Evolutionary conservation across 2,113 vertebrate species (phyloP).

Genomic region (Acrocephalus kingi): DNA sequence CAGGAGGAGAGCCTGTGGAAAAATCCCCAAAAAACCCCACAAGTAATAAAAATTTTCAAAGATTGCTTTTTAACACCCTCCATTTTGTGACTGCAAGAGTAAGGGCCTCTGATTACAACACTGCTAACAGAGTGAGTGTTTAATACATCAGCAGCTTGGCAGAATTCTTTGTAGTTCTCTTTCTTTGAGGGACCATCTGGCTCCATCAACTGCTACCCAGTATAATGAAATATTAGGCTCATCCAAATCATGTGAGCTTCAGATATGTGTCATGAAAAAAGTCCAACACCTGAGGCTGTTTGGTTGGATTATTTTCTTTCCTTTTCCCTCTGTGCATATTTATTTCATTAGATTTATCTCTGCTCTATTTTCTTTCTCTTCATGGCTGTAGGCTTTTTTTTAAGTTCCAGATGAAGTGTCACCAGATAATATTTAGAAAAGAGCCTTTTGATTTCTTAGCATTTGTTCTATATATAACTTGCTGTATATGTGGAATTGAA

Average conservation of each 20-base stretch:
- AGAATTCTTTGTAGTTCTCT: not conserved
- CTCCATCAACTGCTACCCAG: not conserved
- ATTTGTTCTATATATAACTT: constrained; percentile 22
- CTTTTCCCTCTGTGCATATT: constrained; percentile 1
- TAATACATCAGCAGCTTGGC: constrained; percentile 45
- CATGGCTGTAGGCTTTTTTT: not conserved
- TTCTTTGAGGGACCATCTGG: constrained; percentile 44
- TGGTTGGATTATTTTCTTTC: not conserved
- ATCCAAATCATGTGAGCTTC: constrained; percentile 47
- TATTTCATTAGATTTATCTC: constrained; percentile 14
- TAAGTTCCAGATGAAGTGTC: constrained; percentile 14
- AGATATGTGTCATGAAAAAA: constrained; percentile 14
- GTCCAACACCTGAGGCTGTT: not conserved
- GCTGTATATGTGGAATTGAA: not conserved
- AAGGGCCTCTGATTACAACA: not conserved
- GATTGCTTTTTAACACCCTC: not conserved
- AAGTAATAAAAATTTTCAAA: not conserved
- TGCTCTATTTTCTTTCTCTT: constrained; percentile 28
- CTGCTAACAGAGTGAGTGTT: not conserved
- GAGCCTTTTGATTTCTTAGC: not conserved
- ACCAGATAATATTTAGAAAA: constrained; percentile 23
- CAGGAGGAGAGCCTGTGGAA: not conserved
- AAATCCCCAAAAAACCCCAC: not conserved
- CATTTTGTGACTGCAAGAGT: not conserved
- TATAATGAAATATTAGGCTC: not conserved